Evolutionary conservation across 2,113 vertebrate species (phyloP).

Genomic region (Ammospiza nelsoni): DNA sequence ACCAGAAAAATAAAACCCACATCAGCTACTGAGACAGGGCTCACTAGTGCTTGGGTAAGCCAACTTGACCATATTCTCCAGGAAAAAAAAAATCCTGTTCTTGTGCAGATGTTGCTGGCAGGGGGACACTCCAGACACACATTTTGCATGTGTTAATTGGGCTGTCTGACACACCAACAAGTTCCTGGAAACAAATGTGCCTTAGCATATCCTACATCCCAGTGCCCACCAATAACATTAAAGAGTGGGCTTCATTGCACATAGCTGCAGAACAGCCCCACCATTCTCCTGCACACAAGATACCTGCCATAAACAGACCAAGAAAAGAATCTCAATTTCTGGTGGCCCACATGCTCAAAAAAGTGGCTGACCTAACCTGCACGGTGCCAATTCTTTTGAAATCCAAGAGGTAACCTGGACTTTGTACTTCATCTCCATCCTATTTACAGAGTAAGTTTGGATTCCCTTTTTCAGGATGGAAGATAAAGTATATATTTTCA

Average conservation of each 20-base stretch:
- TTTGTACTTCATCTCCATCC: not conserved
- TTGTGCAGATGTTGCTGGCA: not conserved
- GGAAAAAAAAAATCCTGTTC: not conserved
- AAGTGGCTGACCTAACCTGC: not conserved
- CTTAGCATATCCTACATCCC: not conserved
- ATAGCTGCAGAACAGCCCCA: not conserved
- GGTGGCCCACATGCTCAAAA: conserved; percentile 12
- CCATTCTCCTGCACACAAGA: not conserved
- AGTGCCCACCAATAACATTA: not conserved
- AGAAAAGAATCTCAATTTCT: not conserved
- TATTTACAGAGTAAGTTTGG: not conserved
- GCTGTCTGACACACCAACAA: not conserved
- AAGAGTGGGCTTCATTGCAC: not conserved
- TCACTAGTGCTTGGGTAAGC: not conserved
- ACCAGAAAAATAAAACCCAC: not conserved
- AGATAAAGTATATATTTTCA: not conserved
- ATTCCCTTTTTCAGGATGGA: not conserved
- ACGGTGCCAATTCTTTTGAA: conserved; percentile 70
- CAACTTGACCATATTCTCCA: not conserved
- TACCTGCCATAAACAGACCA: not conserved
- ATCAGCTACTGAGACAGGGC: not conserved
- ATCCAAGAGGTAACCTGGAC: conserved; percentile 71
- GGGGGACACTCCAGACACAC: not conserved
- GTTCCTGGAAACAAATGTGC: not conserved
- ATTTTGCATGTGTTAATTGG: not conserved